Conservation (phyloP, 2,113 vertebrate species). For the Gorsachius goisagi region DNA sequence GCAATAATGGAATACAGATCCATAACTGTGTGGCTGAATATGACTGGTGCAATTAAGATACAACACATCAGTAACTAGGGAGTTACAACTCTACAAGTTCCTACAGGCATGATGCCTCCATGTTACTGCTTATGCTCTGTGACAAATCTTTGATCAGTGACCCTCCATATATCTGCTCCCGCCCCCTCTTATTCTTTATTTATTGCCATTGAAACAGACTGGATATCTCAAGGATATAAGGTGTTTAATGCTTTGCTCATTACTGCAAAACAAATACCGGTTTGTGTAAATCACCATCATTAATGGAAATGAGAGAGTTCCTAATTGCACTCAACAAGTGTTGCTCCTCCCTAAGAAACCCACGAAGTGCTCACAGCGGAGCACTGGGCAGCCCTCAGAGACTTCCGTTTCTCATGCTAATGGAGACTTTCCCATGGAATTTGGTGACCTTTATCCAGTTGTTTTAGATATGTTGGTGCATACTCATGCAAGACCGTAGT, state of each 20-base stretch:
- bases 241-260: conserved; percentile 7
- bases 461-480: background rate
- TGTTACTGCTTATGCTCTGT: background rate
- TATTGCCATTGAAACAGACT: background rate
- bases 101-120: background rate
- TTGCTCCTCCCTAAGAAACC: background rate
- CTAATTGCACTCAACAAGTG: conserved; percentile 3
- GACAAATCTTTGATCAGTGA: background rate
- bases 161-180: background rate
- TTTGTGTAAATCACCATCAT: background rate
- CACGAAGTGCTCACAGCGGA: background rate
- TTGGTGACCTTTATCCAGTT: background rate
- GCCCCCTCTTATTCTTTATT: background rate
- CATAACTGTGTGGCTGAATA: background rate
- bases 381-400: background rate
- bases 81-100: background rate
- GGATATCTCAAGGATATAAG: background rate
- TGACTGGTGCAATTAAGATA: background rate
- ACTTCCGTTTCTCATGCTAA: background rate
- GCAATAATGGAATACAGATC: background rate
- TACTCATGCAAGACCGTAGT: background rate
- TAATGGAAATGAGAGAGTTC: background rate
- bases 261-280: conserved; percentile 5
- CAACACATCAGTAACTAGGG: background rate
- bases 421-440: background rate